Evolutionary conservation across 1,140 invertebrate species (phyloP).

Genomic region (Diorhabda sublineata): DNA sequence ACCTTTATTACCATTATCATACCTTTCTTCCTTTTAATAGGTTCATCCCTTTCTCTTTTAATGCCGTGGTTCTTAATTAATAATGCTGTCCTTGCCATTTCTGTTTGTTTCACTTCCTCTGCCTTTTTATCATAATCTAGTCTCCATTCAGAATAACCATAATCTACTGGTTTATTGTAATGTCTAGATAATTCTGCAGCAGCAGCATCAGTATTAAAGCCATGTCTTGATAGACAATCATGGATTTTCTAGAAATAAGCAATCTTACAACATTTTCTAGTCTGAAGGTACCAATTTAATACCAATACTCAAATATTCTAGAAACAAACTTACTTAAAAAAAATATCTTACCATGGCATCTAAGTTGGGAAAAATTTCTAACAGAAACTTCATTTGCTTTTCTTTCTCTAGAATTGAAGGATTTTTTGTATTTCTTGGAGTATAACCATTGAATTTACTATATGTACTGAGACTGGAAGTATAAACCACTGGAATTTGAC

Average conservation of each 20-base stretch:
- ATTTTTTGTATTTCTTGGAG: conserved; percentile 30
- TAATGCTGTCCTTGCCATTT: neutral
- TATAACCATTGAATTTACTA: conserved; percentile 17
- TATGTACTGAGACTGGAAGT: too few species aligned
- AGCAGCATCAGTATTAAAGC: conserved; percentile 39
- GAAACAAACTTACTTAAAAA: neutral
- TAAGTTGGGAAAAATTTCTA: conserved; percentile 38
- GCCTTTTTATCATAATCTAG: conserved; percentile 27
- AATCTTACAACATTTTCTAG: neutral
- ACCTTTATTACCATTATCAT: neutral
- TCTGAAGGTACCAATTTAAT: neutral
- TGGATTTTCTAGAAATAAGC: conserved; percentile 36
- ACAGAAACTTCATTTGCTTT: conserved; percentile 41
- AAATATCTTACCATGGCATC: conserved; percentile 35
- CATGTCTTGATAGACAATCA: conserved; percentile 38
- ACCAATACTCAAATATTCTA: neutral
- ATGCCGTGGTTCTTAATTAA: conserved; percentile 2
- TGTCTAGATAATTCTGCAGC: conserved; percentile 33
- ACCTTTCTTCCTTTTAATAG: conserved; percentile 29
- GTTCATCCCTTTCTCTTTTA: conserved; percentile 28
- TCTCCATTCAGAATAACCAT: conserved; percentile 34
- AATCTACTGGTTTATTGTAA: conserved; percentile 23
- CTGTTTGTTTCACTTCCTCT: conserved; percentile 6
- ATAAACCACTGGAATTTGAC: too few species aligned
- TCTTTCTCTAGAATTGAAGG: conserved; percentile 40